A percentile compares a stretch with the other conserved stretches of the same genome.
These are phyloP conservation scores for Conus betulinus DNA, from an alignment of 1,140 invertebrate species.

Conservation along the genomic window DNA sequence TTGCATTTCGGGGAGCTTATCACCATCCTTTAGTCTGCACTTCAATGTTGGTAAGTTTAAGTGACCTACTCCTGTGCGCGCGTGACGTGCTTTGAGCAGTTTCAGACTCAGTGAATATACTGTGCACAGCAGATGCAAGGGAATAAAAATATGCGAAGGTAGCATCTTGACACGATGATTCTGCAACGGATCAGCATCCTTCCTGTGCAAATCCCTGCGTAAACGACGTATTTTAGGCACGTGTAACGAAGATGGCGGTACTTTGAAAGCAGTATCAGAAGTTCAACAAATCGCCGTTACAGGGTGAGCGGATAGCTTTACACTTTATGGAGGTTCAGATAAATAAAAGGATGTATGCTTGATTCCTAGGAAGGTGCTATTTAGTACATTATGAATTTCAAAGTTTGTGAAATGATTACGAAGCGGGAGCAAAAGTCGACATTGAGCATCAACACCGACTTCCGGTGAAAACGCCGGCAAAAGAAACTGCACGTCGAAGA, in stretches of 20 bases:
- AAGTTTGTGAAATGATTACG: background rate
- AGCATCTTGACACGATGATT: background rate
- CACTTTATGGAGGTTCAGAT: background rate
- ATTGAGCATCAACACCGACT: background rate
- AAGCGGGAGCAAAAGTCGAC: background rate
- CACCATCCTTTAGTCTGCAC: too few species aligned
- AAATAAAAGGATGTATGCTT: background rate
- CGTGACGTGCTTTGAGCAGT: background rate
- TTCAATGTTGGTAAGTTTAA: background rate
- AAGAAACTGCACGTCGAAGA: background rate
- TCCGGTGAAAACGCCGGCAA: background rate
- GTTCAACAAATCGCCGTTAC: background rate
- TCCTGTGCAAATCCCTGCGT: constrained; percentile 40
- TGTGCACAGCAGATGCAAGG: background rate
- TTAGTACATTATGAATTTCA: background rate
- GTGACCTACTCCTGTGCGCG: background rate
- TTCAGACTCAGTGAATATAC: background rate
- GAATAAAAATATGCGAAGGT: background rate
- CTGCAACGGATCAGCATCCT: background rate
- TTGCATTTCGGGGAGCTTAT: too few species aligned
- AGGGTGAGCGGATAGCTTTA: background rate
- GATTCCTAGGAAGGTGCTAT: background rate
- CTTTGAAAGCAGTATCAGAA: constrained; percentile 21
- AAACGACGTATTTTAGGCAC: constrained; percentile 35
- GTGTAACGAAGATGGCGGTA: constrained; percentile 46